Base-by-base conservation (phyloP, 2,113 vertebrate species). In the Pao palembangensis region DNA sequence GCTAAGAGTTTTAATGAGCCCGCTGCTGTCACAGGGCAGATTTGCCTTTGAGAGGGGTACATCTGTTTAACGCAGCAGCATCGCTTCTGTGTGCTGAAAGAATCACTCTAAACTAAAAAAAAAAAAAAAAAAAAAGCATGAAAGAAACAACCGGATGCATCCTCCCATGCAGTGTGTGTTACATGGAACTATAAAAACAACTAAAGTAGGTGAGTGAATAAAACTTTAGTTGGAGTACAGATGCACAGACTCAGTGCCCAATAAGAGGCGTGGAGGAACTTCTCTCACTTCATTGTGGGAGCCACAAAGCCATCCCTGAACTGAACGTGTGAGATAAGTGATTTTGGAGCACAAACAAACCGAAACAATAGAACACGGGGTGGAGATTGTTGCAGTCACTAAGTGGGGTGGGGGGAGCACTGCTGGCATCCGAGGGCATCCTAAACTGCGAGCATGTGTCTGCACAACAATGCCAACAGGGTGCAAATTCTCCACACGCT, bases 331-430 rank as follows among this genome's bases (percentile, higher is more conserved):
- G 80, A 82, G 82, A 87, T 85, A 85, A 88, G 83, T 84, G 82
- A 71, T 38, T 82, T 85, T 84, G 81, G 68, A 86, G 64, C 63
- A 54, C 75, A 80, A 78, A 83, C 74, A 73, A 76, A 84, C 59
- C 71, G 83, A 88, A 87, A 85, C 80, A 86, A 87, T 88, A 69
- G 87, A 88, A 88, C 76, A 81, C 51, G 73, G 70, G 78, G 80
- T 82, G 79, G 80, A 88, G 83, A 89, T 87, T 83, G 81, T 75
- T 84, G 89, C 77, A 77, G 81, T 83, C 69, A 83, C 79, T 77
- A 76, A 80, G 79, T 69, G 71, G 74, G 70, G 72, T 70, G 69
- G 78, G 74, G 69, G 80, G 84, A 73, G 58, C 71, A 77, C 68
- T 60, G 73, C 80, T 85, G 82, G 86, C 75, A 49, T 89, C 81